Evolutionary conservation across 2,113 vertebrate genomes (phyloP).

Genomic region (Oreochromis tanganicae): DNA sequence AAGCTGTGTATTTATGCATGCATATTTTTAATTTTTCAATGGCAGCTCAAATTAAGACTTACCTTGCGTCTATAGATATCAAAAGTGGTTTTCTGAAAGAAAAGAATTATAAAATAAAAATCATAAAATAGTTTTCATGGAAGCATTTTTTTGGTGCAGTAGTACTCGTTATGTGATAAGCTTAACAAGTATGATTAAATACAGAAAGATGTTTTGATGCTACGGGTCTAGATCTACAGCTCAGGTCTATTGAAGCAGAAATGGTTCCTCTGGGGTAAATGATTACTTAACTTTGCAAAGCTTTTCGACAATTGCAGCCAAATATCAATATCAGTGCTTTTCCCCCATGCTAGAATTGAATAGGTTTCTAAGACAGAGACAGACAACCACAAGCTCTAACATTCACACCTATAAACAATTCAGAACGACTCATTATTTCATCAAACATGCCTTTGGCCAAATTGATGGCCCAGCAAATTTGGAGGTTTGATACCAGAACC

Average conservation of each 20-base stretch:
- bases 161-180: background rate
- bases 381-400: background rate
- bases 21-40: background rate
- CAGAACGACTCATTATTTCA: background rate
- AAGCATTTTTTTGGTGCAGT: background rate
- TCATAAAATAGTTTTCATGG: background rate
- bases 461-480: background rate
- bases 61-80: constrained; percentile 79
- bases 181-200: background rate
- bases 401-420: background rate
- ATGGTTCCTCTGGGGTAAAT: background rate
- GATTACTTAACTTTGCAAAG: background rate
- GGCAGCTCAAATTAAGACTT: background rate
- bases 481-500: background rate
- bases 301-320: background rate
- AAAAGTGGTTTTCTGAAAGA: constrained; percentile 79
- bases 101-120: constrained; percentile 31
- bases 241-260: background rate
- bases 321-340: background rate
- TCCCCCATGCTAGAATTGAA: background rate
- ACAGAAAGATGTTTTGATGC: background rate
- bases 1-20: background rate
- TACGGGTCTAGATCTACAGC: background rate
- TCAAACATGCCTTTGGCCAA: background rate
- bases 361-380: background rate